Evolutionary conservation across 2,113 vertebrate species (phyloP).

Genomic region (Amblyopsis rosae): DNA sequence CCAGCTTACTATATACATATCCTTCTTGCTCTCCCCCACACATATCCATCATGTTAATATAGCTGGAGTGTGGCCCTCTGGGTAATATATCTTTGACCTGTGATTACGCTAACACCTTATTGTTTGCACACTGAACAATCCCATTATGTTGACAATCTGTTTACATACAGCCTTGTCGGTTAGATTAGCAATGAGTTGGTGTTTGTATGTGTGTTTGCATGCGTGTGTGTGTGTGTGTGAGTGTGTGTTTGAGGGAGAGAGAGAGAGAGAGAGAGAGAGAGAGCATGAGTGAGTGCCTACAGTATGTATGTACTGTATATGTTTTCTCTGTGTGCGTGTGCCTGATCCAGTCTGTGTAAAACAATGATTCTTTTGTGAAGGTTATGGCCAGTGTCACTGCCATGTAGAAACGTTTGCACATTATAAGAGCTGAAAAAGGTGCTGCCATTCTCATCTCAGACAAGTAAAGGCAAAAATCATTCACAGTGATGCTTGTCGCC

Average conservation of each 20-base stretch:
- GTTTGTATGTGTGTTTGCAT: slow-evolving; percentile 15
- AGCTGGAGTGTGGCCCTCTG: slow-evolving; percentile 64
- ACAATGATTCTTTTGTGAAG: too few species aligned
- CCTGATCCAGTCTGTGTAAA: too few species aligned
- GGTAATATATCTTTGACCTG: slow-evolving; percentile 75
- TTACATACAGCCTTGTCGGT: slow-evolving; percentile 73
- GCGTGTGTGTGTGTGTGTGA: neutral
- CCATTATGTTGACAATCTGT: slow-evolving; percentile 77
- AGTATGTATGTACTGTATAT: slow-evolving; percentile 32
- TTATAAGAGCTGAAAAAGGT: too few species aligned
- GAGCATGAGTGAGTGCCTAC: slow-evolving; percentile 25
- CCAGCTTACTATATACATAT: slow-evolving; percentile 57
- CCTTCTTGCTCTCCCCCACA: slow-evolving; percentile 59
- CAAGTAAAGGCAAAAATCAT: too few species aligned
- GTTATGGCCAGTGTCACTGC: too few species aligned
- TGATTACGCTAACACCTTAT: slow-evolving; percentile 80
- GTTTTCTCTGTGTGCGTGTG: too few species aligned
- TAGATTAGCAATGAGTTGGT: slow-evolving; percentile 58
- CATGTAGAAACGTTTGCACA: too few species aligned
- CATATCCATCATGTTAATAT: slow-evolving; percentile 77
- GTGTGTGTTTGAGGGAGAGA: too few species aligned
- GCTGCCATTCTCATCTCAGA: too few species aligned
- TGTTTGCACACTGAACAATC: slow-evolving; percentile 80
- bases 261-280: too few species aligned
- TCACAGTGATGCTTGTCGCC: too few species aligned